Evolutionary conservation across 2,797 vertebrate genomes (phyloP).

Genomic region (Mormyrops attenuatus): DNA sequence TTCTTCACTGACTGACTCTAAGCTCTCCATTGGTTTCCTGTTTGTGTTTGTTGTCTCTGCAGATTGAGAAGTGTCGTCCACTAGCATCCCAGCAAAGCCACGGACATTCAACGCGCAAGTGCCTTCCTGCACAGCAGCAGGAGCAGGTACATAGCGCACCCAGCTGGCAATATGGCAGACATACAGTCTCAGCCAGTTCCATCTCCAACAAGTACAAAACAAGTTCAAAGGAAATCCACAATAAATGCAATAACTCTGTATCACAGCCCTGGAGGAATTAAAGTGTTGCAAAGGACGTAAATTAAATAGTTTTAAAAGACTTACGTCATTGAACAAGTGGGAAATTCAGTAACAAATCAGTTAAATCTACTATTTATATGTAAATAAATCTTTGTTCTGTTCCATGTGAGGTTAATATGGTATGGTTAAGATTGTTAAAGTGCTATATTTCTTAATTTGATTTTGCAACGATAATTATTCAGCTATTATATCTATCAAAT

Average conservation of each 20-base stretch:
- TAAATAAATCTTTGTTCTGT: background rate
- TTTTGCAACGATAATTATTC: background rate
- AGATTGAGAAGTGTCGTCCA: slow-evolving; percentile 13
- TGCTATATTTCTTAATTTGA: background rate
- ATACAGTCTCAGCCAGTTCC: background rate
- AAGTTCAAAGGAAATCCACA: background rate
- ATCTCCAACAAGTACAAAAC: background rate
- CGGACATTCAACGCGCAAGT: slow-evolving; percentile 8
- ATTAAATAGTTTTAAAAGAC: background rate
- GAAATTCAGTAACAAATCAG: background rate
- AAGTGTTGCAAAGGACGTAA: background rate
- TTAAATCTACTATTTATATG: background rate
- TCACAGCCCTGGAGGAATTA: background rate
- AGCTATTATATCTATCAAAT: background rate
- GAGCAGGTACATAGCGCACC: slow-evolving; percentile 3
- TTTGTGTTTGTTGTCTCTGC: background rate
- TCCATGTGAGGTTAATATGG: background rate
- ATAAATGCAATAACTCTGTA: background rate
- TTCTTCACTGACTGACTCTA: slow-evolving; percentile 12
- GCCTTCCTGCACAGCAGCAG: background rate
- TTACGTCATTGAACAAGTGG: background rate
- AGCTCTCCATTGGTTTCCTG: background rate
- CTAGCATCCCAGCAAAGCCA: slow-evolving; percentile 27
- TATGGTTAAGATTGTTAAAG: background rate
- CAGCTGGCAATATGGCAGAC: background rate